Base-by-base conservation (phyloP, 2,797 vertebrate genomes). In the Cuculus canorus region DNA sequence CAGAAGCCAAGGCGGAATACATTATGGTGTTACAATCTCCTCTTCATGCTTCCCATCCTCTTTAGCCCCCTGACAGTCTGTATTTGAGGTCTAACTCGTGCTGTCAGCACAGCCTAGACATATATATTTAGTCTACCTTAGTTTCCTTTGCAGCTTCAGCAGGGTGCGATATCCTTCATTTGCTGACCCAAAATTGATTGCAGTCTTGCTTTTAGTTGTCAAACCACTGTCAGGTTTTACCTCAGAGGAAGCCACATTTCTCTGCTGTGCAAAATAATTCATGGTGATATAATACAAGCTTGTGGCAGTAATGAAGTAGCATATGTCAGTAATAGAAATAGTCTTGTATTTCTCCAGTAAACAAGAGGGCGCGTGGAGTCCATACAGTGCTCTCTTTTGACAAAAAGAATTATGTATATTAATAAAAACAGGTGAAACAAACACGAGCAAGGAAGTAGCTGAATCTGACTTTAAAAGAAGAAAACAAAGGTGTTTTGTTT, bases 261-360 rank as follows among this genome's bases (percentile, higher is more conserved):
- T 88, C 70, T 84, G 48, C 64, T 57, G 77, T 30, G 88, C 65
- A 54, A 95, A 94, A 90, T 88, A 91, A 94, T 80, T 93, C 66
- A 61, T 60, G 25, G n/a, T 77, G 64, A 78, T 85, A 77, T 9
- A 91, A 90, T 57, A 33, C n/a, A 63, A 71, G 64, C 41, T 85
- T 75, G 64, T 80, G 48, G 39, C 56, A 24, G 70, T 66, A 92
- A 68, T 37, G 69, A 80, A 86, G 70, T 68, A 88, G 72, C 17
- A 4, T 45, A 76, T 70, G 60, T 90, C 0, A 0, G 21, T 84
- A 90, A 70, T 22, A 79, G 63, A 79, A 93, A 59, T 60, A 70
- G 23, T 60, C 35, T 61, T 83, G 54, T 82, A 39, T 78, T 76
- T 86, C 64, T 84, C 52, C 64, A 75, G 39, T 71, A 73, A 92